Evolutionary conservation across 2,113 vertebrate genomes (phyloP), one percentile per base, ranked within the genome.

Genomic region (Myotis yumanensis): DNA sequence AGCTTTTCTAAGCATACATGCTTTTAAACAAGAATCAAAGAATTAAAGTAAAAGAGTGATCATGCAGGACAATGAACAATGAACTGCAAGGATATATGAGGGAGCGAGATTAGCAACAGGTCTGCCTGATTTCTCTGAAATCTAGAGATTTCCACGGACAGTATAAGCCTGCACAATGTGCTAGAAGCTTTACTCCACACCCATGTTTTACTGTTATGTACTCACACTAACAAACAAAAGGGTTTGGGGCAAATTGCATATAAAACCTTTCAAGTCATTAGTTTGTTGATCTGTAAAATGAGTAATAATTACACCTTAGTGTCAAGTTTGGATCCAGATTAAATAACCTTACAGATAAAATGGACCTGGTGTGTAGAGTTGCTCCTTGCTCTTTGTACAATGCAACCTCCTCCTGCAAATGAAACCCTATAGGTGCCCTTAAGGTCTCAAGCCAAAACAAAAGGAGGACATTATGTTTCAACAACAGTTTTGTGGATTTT

Each of bases 271-370:
- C 16, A 69, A 69, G 51, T 77, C 16, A 30, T 64, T 72, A 86
- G 35, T 71, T 83, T 89, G 79, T 37, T 90, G 30, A 52, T 43
- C 28, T 80, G 20, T 84, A 90, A 94, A 96, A 84, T 87, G 52
- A n/a, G 16, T 52, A 84, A 80, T 83, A 89, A 84, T 66, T 16
- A 25, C 32, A 66, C 10, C 7, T 62, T 25, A 30, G 30, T 40
- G 32, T 48, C 5, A 28, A 9, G 9, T 48, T 59, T 72, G 23
- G 77, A 25, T 54, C 15, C 30, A 85, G 73, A 59, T 66, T 73
- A 51, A 92, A 72, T 77, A 75, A 40, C 0, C 15, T 85, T 43
- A 30, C 7, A 83, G 30, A 73, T 35, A 4, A 46, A 86, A 69
- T 30, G 11, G 23, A 90, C 15, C 3, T 76, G 14, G 0, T 52